phyloP scores from a whole-genome alignment of 2,797 vertebrate species.

The Enteromius paludinosus region DNA sequence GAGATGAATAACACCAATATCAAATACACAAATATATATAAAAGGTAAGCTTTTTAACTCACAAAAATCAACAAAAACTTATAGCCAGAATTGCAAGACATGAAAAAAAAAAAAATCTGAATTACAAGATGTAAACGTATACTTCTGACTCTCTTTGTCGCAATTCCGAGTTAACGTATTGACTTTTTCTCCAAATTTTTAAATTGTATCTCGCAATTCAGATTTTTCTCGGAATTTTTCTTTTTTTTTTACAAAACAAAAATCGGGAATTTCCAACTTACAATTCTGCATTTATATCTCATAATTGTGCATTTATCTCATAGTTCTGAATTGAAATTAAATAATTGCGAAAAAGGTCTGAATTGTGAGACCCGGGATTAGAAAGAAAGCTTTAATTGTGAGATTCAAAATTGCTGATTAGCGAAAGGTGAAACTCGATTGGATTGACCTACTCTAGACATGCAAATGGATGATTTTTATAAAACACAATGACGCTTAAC shows the following conservation, averaged over 20 bases:
- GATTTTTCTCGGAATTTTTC: background rate
- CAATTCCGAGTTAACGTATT: background rate
- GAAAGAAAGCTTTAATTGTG: background rate
- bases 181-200: background rate
- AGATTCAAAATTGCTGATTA: background rate
- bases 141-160: background rate
- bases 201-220: background rate
- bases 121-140: background rate
- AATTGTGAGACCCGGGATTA: background rate
- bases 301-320: background rate
- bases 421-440: background rate
- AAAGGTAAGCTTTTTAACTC: background rate
- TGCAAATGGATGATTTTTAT: background rate
- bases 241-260: background rate
- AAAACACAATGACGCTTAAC: background rate
- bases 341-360: background rate
- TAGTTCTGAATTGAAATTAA: background rate
- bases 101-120: background rate
- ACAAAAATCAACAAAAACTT: background rate
- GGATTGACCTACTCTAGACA: background rate
- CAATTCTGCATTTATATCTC: background rate
- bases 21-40: background rate
- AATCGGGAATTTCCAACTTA: background rate
- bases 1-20: background rate
- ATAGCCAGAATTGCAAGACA: too few species aligned